Conservation (phyloP, 2,888 invertebrate genomes). For the Microctonus brassicae region DNA sequence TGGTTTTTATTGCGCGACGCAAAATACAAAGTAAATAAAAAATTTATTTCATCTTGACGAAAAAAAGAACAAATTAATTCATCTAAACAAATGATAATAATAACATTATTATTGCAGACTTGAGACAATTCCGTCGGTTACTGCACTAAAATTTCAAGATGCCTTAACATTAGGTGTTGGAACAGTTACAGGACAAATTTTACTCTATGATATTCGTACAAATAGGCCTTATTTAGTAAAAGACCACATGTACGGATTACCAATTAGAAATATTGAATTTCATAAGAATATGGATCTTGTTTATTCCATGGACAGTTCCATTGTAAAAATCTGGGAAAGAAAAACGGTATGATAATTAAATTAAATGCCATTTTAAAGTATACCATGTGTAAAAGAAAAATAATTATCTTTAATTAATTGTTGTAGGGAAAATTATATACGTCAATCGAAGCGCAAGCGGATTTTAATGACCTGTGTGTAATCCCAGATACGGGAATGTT, state of each 20-base stretch:
- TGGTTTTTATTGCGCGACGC: constrained; percentile 76
- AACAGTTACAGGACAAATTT: constrained; percentile 92
- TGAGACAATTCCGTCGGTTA: constrained; percentile 79
- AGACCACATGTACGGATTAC: constrained; percentile 94
- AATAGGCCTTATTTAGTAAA: constrained; percentile 89
- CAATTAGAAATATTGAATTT: constrained; percentile 91
- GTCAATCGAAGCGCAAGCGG: constrained; percentile 86
- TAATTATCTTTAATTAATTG: constrained; percentile 34
- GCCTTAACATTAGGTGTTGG: constrained; percentile 88
- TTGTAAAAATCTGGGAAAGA: constrained; percentile 93
- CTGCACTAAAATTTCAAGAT: constrained; percentile 84
- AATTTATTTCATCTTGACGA: neutral
- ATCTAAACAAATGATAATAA: constrained; percentile 16
- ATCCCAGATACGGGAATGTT: constrained; percentile 91
- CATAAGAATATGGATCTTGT: constrained; percentile 85
- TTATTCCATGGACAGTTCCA: constrained; percentile 89
- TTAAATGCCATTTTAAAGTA: neutral
- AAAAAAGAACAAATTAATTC: neutral
- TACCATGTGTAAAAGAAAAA: constrained; percentile 3
- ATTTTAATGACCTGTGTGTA: constrained; percentile 92
- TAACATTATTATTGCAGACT: constrained; percentile 71
- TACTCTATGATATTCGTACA: constrained; percentile 95
- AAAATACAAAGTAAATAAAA: constrained; percentile 72
- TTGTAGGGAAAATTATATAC: constrained; percentile 92
- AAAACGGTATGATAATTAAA: constrained; percentile 74